These are phyloP conservation scores for Pseudopleuronectes americanus DNA, from an alignment of 2,797 vertebrate species.

Conservation along the genomic window DNA sequence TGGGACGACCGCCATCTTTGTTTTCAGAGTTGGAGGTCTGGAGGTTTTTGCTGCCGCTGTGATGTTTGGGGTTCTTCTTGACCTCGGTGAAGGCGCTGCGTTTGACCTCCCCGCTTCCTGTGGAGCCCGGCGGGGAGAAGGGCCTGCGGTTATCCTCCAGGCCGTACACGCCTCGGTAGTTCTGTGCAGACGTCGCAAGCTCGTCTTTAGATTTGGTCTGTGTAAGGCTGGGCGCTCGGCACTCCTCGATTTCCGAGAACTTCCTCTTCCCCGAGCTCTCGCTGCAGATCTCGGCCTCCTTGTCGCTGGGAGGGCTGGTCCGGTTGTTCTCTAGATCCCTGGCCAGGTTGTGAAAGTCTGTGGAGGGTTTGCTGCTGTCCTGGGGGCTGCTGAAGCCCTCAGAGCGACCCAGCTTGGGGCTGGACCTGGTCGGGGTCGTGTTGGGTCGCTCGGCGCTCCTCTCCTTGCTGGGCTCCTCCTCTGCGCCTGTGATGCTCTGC, in stretches of 20 bases:
- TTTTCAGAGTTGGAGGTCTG: slow-evolving; percentile 84
- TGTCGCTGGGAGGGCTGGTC: slow-evolving; percentile 82
- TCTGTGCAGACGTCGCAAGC: slow-evolving; percentile 90
- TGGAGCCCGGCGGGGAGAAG: slow-evolving; percentile 84
- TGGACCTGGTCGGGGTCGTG: slow-evolving; percentile 67
- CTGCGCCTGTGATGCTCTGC: slow-evolving; percentile 78
- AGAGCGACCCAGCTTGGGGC: slow-evolving; percentile 80
- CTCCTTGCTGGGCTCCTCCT: slow-evolving; percentile 82
- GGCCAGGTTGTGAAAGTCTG: slow-evolving; percentile 96
- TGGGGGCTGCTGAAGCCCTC: slow-evolving; percentile 75
- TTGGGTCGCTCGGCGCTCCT: slow-evolving; percentile 62
- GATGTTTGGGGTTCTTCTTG: slow-evolving; percentile 87
- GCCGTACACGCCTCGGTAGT: slow-evolving; percentile 87
- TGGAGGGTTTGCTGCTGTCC: slow-evolving; percentile 89
- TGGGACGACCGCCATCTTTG: slow-evolving; percentile 82
- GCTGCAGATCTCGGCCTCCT: slow-evolving; percentile 87
- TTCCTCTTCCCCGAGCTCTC: slow-evolving; percentile 88
- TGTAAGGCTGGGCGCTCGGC: slow-evolving; percentile 69
- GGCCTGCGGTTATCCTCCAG: slow-evolving; percentile 88
- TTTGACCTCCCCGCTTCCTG: slow-evolving; percentile 86
- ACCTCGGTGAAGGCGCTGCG: slow-evolving; percentile 97
- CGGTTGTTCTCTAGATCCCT: slow-evolving; percentile 92
- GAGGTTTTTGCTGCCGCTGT: slow-evolving; percentile 74
- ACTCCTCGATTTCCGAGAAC: slow-evolving; percentile 83
- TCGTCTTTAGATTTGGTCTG: slow-evolving; percentile 90